These are phyloP conservation scores for Corythaixoides concolor DNA, from an alignment of 2,113 vertebrate species.

Conservation along the genomic window DNA sequence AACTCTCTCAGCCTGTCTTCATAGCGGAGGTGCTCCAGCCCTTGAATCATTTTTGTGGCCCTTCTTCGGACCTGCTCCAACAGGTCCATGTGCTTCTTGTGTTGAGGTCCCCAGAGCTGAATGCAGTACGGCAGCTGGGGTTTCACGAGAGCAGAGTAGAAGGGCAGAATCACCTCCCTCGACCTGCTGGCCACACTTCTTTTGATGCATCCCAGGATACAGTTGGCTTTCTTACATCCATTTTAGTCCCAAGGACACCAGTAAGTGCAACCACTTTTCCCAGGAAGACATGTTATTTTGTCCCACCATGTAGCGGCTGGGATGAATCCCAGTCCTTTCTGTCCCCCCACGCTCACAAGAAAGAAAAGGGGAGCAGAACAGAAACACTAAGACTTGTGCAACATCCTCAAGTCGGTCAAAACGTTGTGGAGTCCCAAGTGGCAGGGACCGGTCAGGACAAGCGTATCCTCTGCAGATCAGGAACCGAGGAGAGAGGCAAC, in stretches of 20 bases:
- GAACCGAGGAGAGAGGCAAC: rapidly evolving
- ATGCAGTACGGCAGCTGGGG: too few relatives aligned
- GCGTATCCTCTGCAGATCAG: rapidly evolving
- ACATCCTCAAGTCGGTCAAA: background rate
- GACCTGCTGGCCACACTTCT: too few relatives aligned
- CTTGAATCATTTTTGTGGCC: too few relatives aligned
- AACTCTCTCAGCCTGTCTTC: too few relatives aligned
- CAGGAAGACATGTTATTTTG: background rate
- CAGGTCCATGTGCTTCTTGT: too few relatives aligned
- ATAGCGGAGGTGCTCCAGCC: too few relatives aligned
- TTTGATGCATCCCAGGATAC: too few relatives aligned
- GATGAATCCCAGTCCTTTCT: background rate
- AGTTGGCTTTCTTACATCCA: background rate
- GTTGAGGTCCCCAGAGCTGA: too few relatives aligned
- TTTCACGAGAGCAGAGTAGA: too few relatives aligned
- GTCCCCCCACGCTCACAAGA: background rate
- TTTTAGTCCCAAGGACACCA: background rate
- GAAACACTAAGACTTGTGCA: background rate
- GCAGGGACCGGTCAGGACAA: background rate
- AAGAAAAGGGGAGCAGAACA: background rate
- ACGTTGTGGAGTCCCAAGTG: background rate
- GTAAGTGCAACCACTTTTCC: background rate
- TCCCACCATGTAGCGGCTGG: rapidly evolving
- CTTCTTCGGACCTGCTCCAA: too few relatives aligned
- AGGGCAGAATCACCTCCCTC: too few relatives aligned